Base-by-base conservation (phyloP, 2,888 invertebrate species). In the Cabera pusaria region DNA sequence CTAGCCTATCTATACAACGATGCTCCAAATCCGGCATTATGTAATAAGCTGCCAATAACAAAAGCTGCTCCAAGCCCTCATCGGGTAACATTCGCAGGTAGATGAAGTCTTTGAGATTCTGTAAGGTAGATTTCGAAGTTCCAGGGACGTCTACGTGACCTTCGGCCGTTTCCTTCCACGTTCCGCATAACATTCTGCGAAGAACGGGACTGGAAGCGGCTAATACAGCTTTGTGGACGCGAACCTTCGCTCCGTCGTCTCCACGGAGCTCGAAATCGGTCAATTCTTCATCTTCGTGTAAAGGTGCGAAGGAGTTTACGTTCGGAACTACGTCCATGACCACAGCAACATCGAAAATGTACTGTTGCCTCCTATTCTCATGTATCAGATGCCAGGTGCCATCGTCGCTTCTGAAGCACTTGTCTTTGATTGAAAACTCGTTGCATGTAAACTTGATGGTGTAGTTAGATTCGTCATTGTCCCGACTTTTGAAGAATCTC, bases 241-340 rank as follows among this genome's bases (percentile, higher is more conserved):
- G 59, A 3, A 79, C 70, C n/a, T n/a, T n/a, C 0, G 67, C 61
- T 0, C 79, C 79, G 24, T 69, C 73, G 5, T 64, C 64, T 0
- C 72, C 71, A 2, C 66, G 59, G 24, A 79, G 38, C 25, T 70
- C 65, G 25, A 79, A 77, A 39, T 79, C 79, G 0, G 70, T 72
- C 26, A 78, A 40, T 19, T 73, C 70, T 1, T 56, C 58, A 36
- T 79, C 78, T 1, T 55, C 56, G 28, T 72, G 55, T 1, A 79
- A 56, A 14, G 44, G 41, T 3, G 51, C 48, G 36, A 70, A 72
- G 0, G 76, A 65, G 18, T 56, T 64, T 0, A 52, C 38, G n/a
- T 44, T 55, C 0, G 63, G 57, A 0, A 57, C 49, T 5, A 64
- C 48, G 9, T 65, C 63, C 68, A 72, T 65, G 2, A 46, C 37